phyloP scores from a whole-genome alignment of 2,113 vertebrate species.

The Heloderma charlesbogerti region DNA sequence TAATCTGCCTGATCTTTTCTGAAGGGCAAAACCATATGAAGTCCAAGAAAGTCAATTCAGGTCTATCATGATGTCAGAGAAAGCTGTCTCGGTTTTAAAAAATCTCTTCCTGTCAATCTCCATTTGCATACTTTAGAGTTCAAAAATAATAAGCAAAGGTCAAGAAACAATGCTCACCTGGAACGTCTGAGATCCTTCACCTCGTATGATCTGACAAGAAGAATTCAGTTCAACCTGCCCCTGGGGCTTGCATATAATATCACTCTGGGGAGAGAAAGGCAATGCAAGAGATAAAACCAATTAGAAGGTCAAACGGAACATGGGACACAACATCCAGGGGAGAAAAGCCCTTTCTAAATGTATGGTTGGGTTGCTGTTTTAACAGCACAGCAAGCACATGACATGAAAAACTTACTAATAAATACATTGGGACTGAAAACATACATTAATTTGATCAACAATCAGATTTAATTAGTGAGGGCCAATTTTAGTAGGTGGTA shows the following conservation, averaged over 20 bases:
- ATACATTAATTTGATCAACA: background rate
- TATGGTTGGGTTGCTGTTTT: background rate
- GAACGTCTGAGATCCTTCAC: constrained; percentile 89
- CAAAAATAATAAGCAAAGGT: constrained; percentile 26
- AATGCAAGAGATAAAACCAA: background rate
- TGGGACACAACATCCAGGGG: background rate
- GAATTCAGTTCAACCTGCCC: constrained; percentile 90
- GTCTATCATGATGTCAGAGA: background rate
- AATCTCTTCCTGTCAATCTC: background rate
- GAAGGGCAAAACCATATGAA: background rate
- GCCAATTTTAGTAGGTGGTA: background rate
- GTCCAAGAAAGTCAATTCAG: background rate
- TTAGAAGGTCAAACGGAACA: background rate
- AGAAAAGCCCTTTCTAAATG: background rate
- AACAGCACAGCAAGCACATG: background rate
- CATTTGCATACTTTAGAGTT: background rate
- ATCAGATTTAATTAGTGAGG: background rate
- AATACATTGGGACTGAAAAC: background rate
- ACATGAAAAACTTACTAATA: background rate
- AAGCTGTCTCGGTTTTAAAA: background rate
- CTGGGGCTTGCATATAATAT: constrained; percentile 89
- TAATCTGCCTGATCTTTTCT: background rate
- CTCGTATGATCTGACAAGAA: constrained; percentile 84
- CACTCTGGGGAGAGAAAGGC: constrained; percentile 78
- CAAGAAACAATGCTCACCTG: constrained; percentile 75